These are phyloP conservation scores for Thecophora atra DNA, from an alignment of 2,888 invertebrate species.

Conservation along the genomic window DNA sequence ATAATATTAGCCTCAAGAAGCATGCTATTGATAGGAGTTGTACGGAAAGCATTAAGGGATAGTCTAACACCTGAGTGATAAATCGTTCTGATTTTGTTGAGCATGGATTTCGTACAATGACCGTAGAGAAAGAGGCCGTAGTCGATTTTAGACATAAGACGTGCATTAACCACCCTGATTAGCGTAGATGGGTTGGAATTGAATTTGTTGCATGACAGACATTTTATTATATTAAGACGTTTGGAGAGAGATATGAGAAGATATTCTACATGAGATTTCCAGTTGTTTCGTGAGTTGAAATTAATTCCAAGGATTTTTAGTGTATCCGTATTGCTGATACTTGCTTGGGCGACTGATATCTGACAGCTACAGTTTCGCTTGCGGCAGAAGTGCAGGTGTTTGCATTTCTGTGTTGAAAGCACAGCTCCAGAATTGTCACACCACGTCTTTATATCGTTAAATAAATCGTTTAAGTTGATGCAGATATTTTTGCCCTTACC, in stretches of 20 bases:
- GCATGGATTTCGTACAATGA: background rate
- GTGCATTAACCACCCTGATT: background rate
- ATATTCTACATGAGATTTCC: background rate
- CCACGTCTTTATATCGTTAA: conserved; percentile 1
- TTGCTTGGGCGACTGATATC: background rate
- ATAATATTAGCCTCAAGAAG: too few relatives aligned
- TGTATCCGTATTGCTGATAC: background rate
- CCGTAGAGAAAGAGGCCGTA: conserved; percentile 23
- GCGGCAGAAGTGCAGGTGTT: conserved; percentile 24
- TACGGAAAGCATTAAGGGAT: conserved; percentile 5
- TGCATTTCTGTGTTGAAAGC: conserved; percentile 18
- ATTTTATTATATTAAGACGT: conserved; percentile 29
- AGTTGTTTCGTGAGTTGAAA: conserved; percentile 18
- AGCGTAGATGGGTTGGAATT: conserved; percentile 1
- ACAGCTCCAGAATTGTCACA: conserved; percentile 23
- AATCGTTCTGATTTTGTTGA: conserved; percentile 17
- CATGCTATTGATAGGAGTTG: conserved; percentile 15
- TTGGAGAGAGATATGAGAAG: background rate
- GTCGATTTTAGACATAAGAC: conserved; percentile 24
- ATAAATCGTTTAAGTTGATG: background rate
- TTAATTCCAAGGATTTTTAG: conserved; percentile 25
- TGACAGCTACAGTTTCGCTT: conserved; percentile 4
- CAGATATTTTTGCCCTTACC: background rate
- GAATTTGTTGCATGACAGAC: conserved; percentile 6
- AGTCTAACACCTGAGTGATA: conserved; percentile 10